Conservation (phyloP, 2,113 vertebrate species). For the Platysteira castanea region DNA sequence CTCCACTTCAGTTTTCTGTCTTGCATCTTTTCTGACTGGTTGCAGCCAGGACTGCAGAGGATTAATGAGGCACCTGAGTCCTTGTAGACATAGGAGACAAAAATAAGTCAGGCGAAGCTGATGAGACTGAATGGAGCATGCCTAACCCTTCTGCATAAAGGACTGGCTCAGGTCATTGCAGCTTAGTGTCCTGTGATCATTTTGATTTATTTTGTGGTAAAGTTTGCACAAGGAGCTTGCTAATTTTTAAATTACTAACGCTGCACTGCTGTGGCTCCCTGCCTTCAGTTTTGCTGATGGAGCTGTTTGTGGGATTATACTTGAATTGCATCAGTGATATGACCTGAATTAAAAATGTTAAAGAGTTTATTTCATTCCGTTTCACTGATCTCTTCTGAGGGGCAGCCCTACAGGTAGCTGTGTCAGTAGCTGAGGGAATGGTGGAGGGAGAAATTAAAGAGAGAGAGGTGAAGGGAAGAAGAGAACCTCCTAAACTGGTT, state of each 20-base stretch:
- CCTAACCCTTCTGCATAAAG: neutral
- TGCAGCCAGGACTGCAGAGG: neutral
- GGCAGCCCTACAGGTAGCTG: neutral
- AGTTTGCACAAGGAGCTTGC: neutral
- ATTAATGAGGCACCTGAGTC: neutral
- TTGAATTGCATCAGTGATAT: neutral
- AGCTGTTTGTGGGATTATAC: neutral
- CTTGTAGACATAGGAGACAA: neutral
- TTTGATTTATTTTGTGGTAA: neutral
- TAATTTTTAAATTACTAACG: neutral
- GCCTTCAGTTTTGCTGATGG: neutral
- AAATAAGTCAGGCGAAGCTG: neutral
- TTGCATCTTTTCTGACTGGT: neutral
- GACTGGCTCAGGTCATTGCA: neutral
- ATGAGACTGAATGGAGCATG: neutral
- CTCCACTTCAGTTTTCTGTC: neutral
- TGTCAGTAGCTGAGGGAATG: neutral
- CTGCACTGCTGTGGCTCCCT: neutral
- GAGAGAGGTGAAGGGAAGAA: neutral
- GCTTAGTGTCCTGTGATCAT: neutral
- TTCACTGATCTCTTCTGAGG: neutral
- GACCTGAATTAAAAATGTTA: neutral
- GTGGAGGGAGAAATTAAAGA: neutral
- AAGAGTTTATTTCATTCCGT: neutral
- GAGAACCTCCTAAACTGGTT: slow-evolving; percentile 46